These are phyloP conservation scores for Rhombomys opimus DNA, from an alignment of 2,113 vertebrate species.

Conservation along the genomic window DNA sequence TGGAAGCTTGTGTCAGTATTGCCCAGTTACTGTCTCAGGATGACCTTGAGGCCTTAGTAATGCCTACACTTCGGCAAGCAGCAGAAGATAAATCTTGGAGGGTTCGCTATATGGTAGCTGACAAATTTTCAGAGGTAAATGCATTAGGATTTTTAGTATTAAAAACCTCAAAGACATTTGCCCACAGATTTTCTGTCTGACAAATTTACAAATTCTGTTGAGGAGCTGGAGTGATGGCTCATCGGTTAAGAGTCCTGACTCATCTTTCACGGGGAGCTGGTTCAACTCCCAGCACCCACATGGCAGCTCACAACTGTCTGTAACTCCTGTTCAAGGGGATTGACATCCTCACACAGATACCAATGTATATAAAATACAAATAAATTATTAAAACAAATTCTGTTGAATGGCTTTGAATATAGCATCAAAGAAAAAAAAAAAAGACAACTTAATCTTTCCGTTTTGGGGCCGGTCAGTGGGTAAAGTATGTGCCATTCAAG, in stretches of 20 bases:
- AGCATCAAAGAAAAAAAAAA: background rate
- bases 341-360: too few relatives aligned
- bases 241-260: background rate
- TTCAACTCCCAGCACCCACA: too few relatives aligned
- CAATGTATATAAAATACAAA: too few relatives aligned
- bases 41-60: slow-evolving; percentile 92
- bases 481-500: background rate
- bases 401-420: background rate
- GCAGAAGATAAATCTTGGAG: slow-evolving; percentile 96
- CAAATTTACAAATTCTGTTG: slow-evolving; percentile 15
- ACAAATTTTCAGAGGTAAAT: slow-evolving; percentile 94
- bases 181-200: background rate
- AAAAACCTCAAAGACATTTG: background rate
- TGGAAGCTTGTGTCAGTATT: slow-evolving; percentile 94
- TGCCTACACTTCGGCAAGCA: slow-evolving; percentile 93
- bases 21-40: slow-evolving; percentile 92
- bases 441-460: background rate
- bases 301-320: too few relatives aligned
- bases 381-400: background rate
- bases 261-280: background rate
- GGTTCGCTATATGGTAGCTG: slow-evolving; percentile 96
- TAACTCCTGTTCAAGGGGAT: too few relatives aligned
- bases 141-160: background rate
- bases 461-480: background rate
- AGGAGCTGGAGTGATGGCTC: background rate